Evolutionary conservation across 2,888 invertebrate species (phyloP).

Genomic region (Sabellastarte sp.): DNA sequence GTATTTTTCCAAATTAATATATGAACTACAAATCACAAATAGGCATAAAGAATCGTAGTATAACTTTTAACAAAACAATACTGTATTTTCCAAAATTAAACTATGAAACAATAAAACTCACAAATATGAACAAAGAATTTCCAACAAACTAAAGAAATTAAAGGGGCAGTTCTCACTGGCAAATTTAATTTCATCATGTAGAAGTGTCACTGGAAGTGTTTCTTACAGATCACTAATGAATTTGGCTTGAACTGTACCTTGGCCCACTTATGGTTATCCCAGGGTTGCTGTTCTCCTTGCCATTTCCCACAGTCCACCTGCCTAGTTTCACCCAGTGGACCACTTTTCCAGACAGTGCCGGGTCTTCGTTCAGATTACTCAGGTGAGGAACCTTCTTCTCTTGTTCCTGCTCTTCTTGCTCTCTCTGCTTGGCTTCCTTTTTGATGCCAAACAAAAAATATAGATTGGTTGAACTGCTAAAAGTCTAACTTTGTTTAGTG

Average conservation of each 20-base stretch:
- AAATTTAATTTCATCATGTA: too few relatives aligned
- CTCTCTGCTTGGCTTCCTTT: slow-evolving; percentile 20
- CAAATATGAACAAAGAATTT: too few relatives aligned
- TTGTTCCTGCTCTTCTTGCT: slow-evolving; percentile 19
- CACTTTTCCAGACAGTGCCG: slow-evolving; percentile 33
- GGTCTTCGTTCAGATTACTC: slow-evolving; percentile 37
- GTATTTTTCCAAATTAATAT: too few relatives aligned
- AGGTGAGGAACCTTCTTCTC: slow-evolving; percentile 31
- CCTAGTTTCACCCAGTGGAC: slow-evolving; percentile 15
- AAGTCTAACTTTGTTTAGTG: too few relatives aligned
- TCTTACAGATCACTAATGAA: too few relatives aligned
- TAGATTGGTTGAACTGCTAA: too few relatives aligned
- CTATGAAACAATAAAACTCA: not conserved
- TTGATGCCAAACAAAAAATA: not conserved
- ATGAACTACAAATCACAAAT: too few relatives aligned
- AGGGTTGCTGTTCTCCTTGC: slow-evolving; percentile 23
- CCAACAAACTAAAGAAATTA: too few relatives aligned
- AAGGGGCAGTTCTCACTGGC: too few relatives aligned
- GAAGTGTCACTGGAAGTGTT: too few relatives aligned
- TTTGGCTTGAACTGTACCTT: slow-evolving; percentile 15
- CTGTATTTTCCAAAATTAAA: not conserved
- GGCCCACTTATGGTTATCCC: slow-evolving; percentile 31
- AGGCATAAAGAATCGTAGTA: too few relatives aligned
- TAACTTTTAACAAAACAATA: not conserved
- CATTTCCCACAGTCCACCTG: slow-evolving; percentile 24